These are phyloP conservation scores for Ptyas mucosa DNA, from an alignment of 2,113 vertebrate genomes.

Conservation along the genomic window DNA sequence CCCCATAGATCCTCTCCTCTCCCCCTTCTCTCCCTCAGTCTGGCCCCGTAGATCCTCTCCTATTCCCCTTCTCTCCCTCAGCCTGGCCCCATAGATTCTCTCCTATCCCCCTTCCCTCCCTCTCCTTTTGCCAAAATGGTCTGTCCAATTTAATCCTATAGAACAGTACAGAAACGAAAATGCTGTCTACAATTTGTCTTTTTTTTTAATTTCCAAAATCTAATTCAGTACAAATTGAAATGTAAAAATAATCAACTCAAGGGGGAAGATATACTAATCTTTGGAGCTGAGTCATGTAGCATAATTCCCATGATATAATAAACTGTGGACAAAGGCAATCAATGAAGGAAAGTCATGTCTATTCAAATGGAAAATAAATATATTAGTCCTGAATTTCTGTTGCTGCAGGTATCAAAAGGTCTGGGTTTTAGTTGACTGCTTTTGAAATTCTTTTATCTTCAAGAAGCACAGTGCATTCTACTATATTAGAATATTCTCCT, in stretches of 20 bases:
- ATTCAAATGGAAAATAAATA: conserved; percentile 29
- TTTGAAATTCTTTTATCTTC: conserved; percentile 38
- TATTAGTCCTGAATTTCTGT: conserved; percentile 26
- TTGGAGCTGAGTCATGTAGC: neutral
- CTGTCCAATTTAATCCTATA: neutral
- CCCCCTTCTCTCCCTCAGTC: no score
- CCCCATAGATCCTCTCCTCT: no score
- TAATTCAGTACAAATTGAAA: neutral
- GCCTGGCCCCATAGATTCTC: no score
- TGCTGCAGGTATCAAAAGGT: conserved; percentile 38
- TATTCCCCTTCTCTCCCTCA: no score
- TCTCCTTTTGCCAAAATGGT: neutral
- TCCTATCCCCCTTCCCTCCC: no score
- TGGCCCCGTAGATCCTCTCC: no score
- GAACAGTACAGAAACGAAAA: neutral
- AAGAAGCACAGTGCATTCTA: neutral
- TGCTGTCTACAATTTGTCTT: neutral
- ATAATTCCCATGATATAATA: neutral
- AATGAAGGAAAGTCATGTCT: no score
- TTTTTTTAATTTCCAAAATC: neutral
- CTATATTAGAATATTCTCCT: no score
- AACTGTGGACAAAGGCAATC: neutral
- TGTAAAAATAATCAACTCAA: conserved; percentile 7
- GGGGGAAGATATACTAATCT: neutral
- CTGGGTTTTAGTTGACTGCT: conserved; percentile 1